Conservation (phyloP, 2,797 vertebrate genomes). For the Galaxias olidus region DNA sequence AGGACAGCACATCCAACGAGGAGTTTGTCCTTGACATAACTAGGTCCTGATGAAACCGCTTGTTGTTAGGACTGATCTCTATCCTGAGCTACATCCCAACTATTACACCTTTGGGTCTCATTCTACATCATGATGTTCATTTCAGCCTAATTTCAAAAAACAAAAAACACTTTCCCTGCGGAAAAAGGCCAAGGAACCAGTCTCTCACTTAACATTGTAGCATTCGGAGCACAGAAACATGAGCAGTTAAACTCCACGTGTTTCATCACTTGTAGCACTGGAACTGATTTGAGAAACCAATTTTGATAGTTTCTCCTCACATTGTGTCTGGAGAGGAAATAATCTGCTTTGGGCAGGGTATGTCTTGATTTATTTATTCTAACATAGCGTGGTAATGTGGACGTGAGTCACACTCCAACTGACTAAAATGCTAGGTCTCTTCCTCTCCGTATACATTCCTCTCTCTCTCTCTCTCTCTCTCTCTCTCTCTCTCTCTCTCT, state of each 20-base stretch:
- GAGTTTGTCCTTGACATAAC: conserved; percentile 50
- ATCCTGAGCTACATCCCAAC: conserved; percentile 45
- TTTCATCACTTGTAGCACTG: background rate
- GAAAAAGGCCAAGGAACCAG: conserved; percentile 16
- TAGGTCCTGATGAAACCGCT: conserved; percentile 27
- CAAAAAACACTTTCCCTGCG: conserved; percentile 23
- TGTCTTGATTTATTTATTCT: conserved; percentile 48
- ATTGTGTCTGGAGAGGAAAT: conserved; percentile 3
- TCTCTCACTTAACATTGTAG: conserved; percentile 53
- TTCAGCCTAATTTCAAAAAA: conserved; percentile 47
- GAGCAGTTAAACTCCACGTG: background rate
- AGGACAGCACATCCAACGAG: conserved; percentile 42
- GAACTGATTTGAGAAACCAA: conserved; percentile 18
- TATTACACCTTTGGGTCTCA: conserved; percentile 45
- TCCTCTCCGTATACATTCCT: conserved; percentile 10
- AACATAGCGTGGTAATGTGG: conserved; percentile 40
- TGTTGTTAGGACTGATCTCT: conserved; percentile 49
- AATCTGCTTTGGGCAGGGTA: conserved; percentile 25
- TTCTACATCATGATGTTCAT: conserved; percentile 44
- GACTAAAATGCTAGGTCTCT: conserved; percentile 18
- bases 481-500: conserved; percentile 6
- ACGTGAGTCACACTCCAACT: conserved; percentile 43
- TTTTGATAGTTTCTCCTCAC: conserved; percentile 9
- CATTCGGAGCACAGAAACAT: conserved; percentile 30
- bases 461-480: conserved; percentile 15